Percentiles rank a stretch among this genome's conserved stretches.
These are phyloP conservation scores for Carassius carassius DNA, from an alignment of 2,113 vertebrate species.

Conservation along the genomic window DNA sequence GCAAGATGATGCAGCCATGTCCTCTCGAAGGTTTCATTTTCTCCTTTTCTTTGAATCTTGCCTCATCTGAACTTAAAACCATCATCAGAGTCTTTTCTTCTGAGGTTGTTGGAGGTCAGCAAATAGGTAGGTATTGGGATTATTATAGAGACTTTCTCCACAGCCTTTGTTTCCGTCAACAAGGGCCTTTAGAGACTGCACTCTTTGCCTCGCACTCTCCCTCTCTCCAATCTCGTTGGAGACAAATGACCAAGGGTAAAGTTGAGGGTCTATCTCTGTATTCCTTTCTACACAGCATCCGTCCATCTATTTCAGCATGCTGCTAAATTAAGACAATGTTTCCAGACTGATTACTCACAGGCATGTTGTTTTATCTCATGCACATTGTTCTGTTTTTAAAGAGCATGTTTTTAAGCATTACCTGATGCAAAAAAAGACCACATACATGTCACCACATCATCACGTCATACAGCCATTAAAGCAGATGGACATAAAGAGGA, in stretches of 20 bases:
- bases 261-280: slow-evolving; percentile 19
- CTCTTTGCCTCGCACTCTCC: slow-evolving; percentile 4
- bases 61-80: slow-evolving; percentile 18
- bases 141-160: slow-evolving; percentile 27
- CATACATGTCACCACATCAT: background rate
- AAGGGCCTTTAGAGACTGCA: slow-evolving; percentile 31
- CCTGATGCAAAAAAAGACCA: background rate
- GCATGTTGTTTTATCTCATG: background rate
- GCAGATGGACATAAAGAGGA: background rate
- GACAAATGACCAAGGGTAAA: slow-evolving; percentile 36
- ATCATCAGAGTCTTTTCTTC: slow-evolving; percentile 28
- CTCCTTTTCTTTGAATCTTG: slow-evolving; percentile 8
- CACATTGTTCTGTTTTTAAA: slow-evolving; percentile 6
- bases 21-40: background rate
- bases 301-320: background rate
- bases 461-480: background rate
- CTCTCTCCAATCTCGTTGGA: slow-evolving; percentile 32
- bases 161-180: slow-evolving; percentile 44
- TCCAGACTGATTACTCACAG: background rate
- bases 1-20: background rate
- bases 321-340: slow-evolving; percentile 26
- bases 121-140: slow-evolving; percentile 25
- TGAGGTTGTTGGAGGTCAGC: slow-evolving; percentile 30
- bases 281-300: slow-evolving; percentile 10
- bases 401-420: background rate